These are phyloP conservation scores for Erpobdella octoculata DNA, from an alignment of 2,888 invertebrate species.

Conservation along the genomic window DNA sequence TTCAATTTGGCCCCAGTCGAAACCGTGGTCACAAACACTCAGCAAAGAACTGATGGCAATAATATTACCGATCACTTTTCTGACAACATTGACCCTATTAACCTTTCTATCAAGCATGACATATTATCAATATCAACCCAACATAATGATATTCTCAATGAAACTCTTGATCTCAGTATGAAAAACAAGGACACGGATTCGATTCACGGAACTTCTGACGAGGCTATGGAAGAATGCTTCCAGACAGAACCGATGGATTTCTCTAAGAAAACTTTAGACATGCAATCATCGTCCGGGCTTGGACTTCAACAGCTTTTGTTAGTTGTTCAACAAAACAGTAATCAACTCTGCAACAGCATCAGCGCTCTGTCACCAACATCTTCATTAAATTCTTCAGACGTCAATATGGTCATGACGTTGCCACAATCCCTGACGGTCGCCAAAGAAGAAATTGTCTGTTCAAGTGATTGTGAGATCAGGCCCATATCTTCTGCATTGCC, in stretches of 20 bases:
- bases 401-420: constrained; percentile 16
- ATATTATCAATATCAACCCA: no score
- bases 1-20: not conserved
- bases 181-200: constrained; percentile 30
- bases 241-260: constrained; percentile 69
- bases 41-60: not conserved
- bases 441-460: constrained; percentile 23
- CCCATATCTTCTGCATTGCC: not conserved
- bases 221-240: constrained; percentile 41
- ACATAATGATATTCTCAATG: no score
- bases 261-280: constrained; percentile 51
- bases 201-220: not conserved
- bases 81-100: constrained; percentile 31
- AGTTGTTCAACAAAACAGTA: not conserved
- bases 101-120: constrained; percentile 34
- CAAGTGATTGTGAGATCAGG: constrained; percentile 10
- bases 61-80: constrained; percentile 35
- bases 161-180: constrained; percentile 40
- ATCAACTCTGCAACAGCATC: no score
- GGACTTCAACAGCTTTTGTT: not conserved
- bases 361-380: constrained; percentile 9
- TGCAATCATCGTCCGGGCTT: not conserved
- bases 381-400: not conserved
- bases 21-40: not conserved
- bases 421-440: constrained; percentile 13